Evolutionary conservation across 1,140 invertebrate genomes (phyloP).

Genomic region (Subanguina moxae): DNA sequence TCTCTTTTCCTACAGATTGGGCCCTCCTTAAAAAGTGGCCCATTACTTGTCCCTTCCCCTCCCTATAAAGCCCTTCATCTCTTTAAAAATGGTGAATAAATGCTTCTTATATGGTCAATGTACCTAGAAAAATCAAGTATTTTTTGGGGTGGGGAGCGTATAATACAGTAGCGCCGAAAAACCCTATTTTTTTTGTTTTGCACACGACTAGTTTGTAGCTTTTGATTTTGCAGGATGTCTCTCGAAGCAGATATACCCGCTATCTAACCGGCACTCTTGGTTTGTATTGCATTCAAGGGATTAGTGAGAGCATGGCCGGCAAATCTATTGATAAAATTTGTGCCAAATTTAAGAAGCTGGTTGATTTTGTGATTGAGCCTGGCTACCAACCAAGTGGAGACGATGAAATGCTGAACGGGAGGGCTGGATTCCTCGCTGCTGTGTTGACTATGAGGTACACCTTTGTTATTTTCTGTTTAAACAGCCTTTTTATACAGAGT

Average conservation of each 20-base stretch:
- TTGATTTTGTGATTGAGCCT: conserved; percentile 15
- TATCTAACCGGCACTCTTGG: conserved; percentile 33
- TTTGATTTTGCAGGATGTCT: conserved; percentile 27
- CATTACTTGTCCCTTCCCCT: too few species aligned
- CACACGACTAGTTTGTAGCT: too few species aligned
- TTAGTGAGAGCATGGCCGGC: conserved; percentile 18
- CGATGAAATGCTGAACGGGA: conserved; percentile 37
- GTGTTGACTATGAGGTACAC: conserved; percentile 13
- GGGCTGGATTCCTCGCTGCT: conserved; percentile 28
- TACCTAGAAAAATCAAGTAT: too few species aligned
- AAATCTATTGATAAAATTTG: conserved; percentile 5
- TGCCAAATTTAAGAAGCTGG: conserved; percentile 7
- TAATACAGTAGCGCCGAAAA: too few species aligned
- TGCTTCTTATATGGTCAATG: too few species aligned
- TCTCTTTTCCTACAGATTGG: too few species aligned
- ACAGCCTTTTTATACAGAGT: conserved; percentile 16
- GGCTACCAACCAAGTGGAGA: conserved; percentile 31
- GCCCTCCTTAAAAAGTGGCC: too few species aligned
- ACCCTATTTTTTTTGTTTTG: too few species aligned
- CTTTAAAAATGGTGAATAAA: too few species aligned
- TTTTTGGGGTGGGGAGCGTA: too few species aligned
- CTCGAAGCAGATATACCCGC: conserved; percentile 9
- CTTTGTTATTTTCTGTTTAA: not conserved
- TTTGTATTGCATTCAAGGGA: conserved; percentile 19
- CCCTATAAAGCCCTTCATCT: too few species aligned